These are phyloP conservation scores for Doryteuthis pealeii DNA, from an alignment of 1,140 invertebrate genomes.

Conservation along the genomic window DNA sequence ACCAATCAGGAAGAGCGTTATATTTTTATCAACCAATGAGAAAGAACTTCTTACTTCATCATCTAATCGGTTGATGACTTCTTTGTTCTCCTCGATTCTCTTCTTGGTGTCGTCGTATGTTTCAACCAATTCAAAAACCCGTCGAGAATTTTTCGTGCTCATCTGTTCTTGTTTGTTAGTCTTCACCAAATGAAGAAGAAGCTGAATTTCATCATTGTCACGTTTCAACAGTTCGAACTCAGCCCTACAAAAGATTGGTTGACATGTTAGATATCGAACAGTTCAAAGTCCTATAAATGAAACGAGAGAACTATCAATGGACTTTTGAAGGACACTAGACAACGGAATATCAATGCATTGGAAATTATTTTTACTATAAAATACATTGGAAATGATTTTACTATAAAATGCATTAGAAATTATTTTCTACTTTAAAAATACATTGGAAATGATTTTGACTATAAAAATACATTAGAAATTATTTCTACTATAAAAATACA, in stretches of 20 bases:
- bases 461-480: too few relatives aligned
- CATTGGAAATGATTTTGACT: too few relatives aligned
- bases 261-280: neutral
- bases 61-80: constrained; percentile 33
- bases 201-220: constrained; percentile 39
- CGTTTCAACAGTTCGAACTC: constrained; percentile 31
- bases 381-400: too few relatives aligned
- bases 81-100: constrained; percentile 32
- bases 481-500: too few relatives aligned
- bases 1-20: neutral
- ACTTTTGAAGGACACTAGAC: too few relatives aligned
- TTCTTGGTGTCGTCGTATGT: constrained; percentile 25
- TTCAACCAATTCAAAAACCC: constrained; percentile 29
- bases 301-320: too few relatives aligned
- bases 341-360: too few relatives aligned
- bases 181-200: constrained; percentile 28
- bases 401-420: too few relatives aligned
- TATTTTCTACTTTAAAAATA: too few relatives aligned
- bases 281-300: neutral
- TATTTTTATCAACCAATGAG: constrained; percentile 4
- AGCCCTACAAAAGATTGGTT: constrained; percentile 16
- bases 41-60: constrained; percentile 24
- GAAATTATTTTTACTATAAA: too few relatives aligned
- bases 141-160: constrained; percentile 28
- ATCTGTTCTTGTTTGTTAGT: constrained; percentile 35